Conservation (phyloP, 2,888 invertebrate genomes). For the Perdita meconis region DNA sequence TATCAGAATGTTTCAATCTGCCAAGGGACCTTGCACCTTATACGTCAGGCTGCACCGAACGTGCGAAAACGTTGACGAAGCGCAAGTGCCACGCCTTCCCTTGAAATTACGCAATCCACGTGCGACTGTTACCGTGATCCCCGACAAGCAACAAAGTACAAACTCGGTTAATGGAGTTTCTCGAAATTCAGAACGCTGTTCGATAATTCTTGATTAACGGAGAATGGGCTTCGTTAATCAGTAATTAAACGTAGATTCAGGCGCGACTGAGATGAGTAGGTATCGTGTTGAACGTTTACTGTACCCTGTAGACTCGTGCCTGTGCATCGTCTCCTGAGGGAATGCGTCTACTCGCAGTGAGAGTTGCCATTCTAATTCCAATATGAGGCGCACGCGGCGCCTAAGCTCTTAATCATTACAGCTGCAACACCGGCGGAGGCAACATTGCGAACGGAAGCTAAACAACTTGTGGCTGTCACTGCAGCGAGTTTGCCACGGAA, state of each 20-base stretch:
- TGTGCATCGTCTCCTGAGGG: not conserved
- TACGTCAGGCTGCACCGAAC: too few relatives aligned
- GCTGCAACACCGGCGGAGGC: slow-evolving; percentile 10
- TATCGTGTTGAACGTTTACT: slow-evolving; percentile 1
- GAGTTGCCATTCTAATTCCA: slow-evolving; percentile 34
- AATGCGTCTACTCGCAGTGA: slow-evolving; percentile 8
- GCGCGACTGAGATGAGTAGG: not conserved
- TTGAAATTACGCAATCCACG: not conserved
- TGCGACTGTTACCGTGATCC: not conserved
- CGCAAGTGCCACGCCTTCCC: too few relatives aligned
- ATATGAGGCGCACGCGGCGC: slow-evolving; percentile 18
- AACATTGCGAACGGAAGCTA: slow-evolving; percentile 19
- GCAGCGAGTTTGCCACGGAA: slow-evolving; percentile 4
- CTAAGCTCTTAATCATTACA: not conserved
- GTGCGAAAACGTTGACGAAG: too few relatives aligned
- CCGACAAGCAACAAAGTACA: not conserved
- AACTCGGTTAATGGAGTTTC: not conserved
- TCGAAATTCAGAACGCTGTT: not conserved
- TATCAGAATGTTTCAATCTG: too few relatives aligned
- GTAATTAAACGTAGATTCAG: slow-evolving; percentile 1
- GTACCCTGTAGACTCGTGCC: not conserved
- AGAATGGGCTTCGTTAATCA: not conserved
- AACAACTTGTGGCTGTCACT: slow-evolving; percentile 16
- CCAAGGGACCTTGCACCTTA: too few relatives aligned
- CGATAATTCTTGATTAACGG: slow-evolving; percentile 1